Percentiles rank a stretch among this genome's conserved stretches.
Evolutionary conservation across 2,888 invertebrate genomes (phyloP).

Genomic region (Iphiclides podalirius): DNA sequence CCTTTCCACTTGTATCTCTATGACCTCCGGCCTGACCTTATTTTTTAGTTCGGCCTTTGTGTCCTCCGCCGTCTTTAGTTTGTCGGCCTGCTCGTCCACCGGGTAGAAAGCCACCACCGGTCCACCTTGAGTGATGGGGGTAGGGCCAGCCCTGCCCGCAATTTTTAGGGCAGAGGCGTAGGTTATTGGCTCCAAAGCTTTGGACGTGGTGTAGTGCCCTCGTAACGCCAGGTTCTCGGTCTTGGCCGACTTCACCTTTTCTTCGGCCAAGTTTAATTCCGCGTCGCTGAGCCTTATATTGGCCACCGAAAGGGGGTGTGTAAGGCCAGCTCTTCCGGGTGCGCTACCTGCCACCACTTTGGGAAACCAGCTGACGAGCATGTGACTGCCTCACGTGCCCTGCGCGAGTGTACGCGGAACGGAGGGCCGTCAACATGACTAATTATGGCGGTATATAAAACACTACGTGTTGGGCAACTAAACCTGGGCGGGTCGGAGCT

Average conservation of each 20-base stretch:
- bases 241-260: not conserved
- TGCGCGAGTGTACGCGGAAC: not conserved
- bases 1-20: not conserved
- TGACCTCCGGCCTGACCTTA: not conserved
- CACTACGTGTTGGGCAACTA: constrained; percentile 25
- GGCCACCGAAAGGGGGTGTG: not conserved
- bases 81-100: not conserved
- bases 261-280: not conserved
- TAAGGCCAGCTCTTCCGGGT: not conserved
- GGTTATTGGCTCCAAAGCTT: not conserved
- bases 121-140: not conserved
- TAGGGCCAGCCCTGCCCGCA: not conserved
- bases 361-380: not conserved
- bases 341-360: not conserved
- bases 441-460: not conserved
- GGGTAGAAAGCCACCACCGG: not conserved
- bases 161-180: not conserved
- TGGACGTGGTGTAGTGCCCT: too few relatives aligned
- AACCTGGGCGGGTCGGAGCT: constrained; percentile 28
- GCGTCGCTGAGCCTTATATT: too few relatives aligned
- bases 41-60: constrained; percentile 2
- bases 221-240: not conserved
- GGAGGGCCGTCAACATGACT: not conserved
- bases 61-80: not conserved
- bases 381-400: not conserved